Percentiles rank a stretch among this genome's conserved stretches.
Evolutionary conservation across 2,113 vertebrate species (phyloP).

Genomic region (Heterotis niloticus): DNA sequence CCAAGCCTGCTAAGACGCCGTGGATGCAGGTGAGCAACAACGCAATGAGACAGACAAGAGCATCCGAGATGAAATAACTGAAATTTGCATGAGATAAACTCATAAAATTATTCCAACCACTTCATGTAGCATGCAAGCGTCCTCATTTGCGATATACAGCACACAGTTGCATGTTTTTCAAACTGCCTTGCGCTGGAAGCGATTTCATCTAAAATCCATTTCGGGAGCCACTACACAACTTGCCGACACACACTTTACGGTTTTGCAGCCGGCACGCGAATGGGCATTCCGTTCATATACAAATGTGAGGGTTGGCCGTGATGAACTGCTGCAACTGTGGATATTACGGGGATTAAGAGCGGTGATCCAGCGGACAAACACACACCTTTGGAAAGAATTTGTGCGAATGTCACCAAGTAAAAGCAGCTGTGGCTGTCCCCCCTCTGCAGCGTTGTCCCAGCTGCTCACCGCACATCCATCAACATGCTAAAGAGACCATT

Average conservation of each 20-base stretch:
- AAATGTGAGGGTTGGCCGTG: neutral
- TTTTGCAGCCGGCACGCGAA: neutral
- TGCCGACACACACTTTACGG: neutral
- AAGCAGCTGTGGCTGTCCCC: constrained; percentile 42
- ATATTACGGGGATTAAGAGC: neutral
- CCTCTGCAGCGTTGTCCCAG: constrained; percentile 38
- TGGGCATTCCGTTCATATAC: neutral
- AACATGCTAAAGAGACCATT: constrained; percentile 59
- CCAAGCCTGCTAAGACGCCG: constrained; percentile 13
- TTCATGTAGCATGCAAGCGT: too few species aligned
- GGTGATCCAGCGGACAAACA: neutral
- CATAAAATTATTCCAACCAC: too few species aligned
- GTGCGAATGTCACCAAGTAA: constrained; percentile 25
- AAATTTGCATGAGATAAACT: too few species aligned
- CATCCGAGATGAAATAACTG: too few species aligned
- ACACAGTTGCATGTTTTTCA: neutral
- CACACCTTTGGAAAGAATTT: constrained; percentile 21
- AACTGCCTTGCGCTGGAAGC: neutral
- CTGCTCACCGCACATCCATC: constrained; percentile 47
- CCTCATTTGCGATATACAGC: too few species aligned
- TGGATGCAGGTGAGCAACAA: neutral
- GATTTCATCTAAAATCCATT: neutral
- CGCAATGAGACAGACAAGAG: neutral
- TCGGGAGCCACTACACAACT: neutral
- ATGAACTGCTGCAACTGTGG: neutral